These are phyloP conservation scores for Emmelina monodactyla DNA, from an alignment of 2,888 invertebrate species.

Conservation along the genomic window DNA sequence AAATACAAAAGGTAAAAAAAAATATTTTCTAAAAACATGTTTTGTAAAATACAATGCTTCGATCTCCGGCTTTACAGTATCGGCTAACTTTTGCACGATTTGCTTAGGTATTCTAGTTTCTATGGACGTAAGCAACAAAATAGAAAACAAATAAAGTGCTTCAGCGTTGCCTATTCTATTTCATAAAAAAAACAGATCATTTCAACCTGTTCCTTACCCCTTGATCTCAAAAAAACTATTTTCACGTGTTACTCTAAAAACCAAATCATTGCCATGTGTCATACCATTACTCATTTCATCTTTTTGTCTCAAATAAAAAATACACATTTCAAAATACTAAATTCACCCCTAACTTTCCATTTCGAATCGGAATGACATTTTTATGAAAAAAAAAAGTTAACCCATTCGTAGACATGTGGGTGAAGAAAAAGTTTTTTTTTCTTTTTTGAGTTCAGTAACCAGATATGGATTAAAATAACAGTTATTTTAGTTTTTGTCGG, in stretches of 20 bases:
- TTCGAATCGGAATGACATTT: constrained; percentile 57
- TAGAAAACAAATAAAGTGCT: no score
- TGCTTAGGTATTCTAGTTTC: no score
- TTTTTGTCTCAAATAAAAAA: constrained; percentile 18
- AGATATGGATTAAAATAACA: constrained; percentile 53
- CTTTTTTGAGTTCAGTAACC: constrained; percentile 51
- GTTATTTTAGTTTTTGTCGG: constrained; percentile 52
- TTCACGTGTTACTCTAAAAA: constrained; percentile 44
- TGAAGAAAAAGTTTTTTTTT: constrained; percentile 32
- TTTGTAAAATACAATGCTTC: no score
- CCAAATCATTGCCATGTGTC: constrained; percentile 47
- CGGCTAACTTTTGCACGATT: no score
- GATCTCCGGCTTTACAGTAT: no score
- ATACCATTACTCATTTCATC: constrained; percentile 52
- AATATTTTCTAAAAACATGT: no score
- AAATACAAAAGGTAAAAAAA: no score
- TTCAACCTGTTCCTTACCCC: no score
- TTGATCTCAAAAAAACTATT: constrained; percentile 29
- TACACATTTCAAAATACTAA: constrained; percentile 40
- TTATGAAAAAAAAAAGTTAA: constrained; percentile 35
- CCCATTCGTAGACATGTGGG: constrained; percentile 52
- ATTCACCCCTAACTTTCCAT: constrained; percentile 57
- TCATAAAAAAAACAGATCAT: no score
- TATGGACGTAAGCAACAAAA: no score
- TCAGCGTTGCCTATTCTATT: no score